These are phyloP conservation scores for Macrophya annulata DNA, from an alignment of 2,888 invertebrate genomes.

Conservation along the genomic window DNA sequence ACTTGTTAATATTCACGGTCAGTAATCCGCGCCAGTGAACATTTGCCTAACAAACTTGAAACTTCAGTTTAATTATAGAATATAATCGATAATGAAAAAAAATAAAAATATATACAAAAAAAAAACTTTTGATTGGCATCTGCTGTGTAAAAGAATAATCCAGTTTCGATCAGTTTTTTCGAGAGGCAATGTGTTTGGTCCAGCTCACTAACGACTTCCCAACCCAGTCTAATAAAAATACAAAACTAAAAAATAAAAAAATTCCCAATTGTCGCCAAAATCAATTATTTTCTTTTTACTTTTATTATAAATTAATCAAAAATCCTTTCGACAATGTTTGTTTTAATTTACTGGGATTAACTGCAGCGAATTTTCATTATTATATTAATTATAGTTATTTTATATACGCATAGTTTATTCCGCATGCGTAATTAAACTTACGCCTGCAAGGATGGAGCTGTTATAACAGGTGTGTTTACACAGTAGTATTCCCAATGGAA, in stretches of 20 bases:
- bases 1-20: slow-evolving; percentile 47
- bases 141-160: neutral
- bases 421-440: neutral
- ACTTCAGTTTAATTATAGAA: slow-evolving; percentile 31
- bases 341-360: neutral
- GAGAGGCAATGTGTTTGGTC: neutral
- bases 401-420: neutral
- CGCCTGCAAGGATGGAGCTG: neutral
- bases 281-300: neutral
- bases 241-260: neutral
- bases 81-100: neutral
- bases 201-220: neutral
- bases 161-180: neutral
- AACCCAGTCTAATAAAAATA: neutral
- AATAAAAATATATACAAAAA: neutral
- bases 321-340: neutral
- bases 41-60: slow-evolving; percentile 18
- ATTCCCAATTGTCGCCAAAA: neutral
- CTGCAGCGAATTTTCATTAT: no score
- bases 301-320: neutral
- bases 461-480: neutral
- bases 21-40: neutral
- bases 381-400: neutral
- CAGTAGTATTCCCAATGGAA: slow-evolving; percentile 17
- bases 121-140: slow-evolving; percentile 23